These are phyloP conservation scores for Dascyllus trimaculatus DNA, from an alignment of 2,113 vertebrate genomes.

Conservation along the genomic window DNA sequence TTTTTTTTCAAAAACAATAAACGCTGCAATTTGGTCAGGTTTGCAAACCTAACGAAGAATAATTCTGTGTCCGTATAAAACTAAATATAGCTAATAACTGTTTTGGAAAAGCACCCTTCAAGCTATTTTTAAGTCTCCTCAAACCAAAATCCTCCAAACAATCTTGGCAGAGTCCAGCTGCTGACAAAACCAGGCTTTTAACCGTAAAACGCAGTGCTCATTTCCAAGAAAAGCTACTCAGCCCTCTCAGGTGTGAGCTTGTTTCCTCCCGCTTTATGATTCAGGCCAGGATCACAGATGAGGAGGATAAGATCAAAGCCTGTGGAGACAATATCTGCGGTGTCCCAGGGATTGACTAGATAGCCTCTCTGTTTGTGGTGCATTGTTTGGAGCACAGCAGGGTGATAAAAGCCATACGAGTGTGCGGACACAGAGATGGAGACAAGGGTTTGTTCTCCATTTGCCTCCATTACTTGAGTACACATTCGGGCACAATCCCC, in stretches of 20 bases:
- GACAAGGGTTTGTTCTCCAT: slow-evolving; percentile 22
- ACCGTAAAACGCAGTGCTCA: slow-evolving; percentile 33
- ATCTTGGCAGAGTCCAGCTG: slow-evolving; percentile 32
- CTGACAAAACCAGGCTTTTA: slow-evolving; percentile 25
- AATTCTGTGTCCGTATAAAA: slow-evolving; percentile 16
- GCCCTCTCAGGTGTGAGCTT: slow-evolving; percentile 65
- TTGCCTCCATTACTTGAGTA: slow-evolving; percentile 70
- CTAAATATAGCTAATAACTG: background rate
- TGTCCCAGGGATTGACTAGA: slow-evolving; percentile 29
- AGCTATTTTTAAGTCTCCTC: background rate
- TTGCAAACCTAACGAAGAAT: background rate
- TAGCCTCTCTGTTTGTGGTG: slow-evolving; percentile 70
- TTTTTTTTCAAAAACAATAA: background rate
- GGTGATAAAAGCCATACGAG: slow-evolving; percentile 60
- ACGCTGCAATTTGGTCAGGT: background rate
- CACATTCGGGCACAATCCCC: slow-evolving; percentile 67
- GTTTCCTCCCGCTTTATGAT: slow-evolving; percentile 44
- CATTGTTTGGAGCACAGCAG: slow-evolving; percentile 69
- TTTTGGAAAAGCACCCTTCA: slow-evolving; percentile 6
- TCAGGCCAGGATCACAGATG: slow-evolving; percentile 26
- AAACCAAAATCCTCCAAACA: slow-evolving; percentile 5
- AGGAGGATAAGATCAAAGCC: slow-evolving; percentile 62
- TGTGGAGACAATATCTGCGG: slow-evolving; percentile 37
- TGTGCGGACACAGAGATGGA: slow-evolving; percentile 7
- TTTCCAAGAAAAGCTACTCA: slow-evolving; percentile 40